These are phyloP conservation scores for Paguma larvata DNA, from an alignment of 2,797 vertebrate genomes.

Conservation along the genomic window DNA sequence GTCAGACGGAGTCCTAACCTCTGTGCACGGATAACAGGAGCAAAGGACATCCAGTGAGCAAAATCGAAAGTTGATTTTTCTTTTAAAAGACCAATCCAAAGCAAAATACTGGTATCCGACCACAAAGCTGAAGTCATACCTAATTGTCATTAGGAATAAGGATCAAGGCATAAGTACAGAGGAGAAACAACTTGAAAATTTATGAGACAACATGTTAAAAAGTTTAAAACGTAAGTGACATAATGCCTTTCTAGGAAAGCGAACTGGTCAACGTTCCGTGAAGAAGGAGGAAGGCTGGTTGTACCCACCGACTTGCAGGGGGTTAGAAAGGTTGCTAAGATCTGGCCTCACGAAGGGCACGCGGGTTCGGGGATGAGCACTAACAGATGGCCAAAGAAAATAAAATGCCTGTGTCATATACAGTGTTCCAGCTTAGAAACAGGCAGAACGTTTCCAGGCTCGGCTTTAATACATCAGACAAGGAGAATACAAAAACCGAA, in stretches of 20 bases:
- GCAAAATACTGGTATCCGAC: not conserved
- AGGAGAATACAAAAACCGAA: not conserved
- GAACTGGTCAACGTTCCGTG: not conserved
- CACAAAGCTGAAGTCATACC: not conserved
- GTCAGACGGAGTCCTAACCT: not conserved
- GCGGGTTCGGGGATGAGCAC: not conserved
- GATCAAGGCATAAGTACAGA: not conserved
- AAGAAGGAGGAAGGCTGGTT: not conserved
- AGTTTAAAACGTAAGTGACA: not conserved
- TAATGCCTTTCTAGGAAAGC: not conserved
- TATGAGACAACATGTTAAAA: not conserved
- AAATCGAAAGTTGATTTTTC: not conserved
- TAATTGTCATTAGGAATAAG: not conserved
- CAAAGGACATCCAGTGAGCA: not conserved
- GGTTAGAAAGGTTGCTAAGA: not conserved
- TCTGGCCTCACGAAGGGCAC: not conserved
- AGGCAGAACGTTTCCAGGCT: not conserved
- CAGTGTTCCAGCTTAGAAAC: not conserved
- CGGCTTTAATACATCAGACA: not conserved
- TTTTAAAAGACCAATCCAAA: not conserved
- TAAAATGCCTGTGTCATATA: not conserved
- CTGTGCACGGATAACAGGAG: not conserved
- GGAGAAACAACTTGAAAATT: not conserved
- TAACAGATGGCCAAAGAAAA: not conserved
- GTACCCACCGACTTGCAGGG: not conserved